Percentiles rank a stretch among this genome's conserved stretches.
Evolutionary conservation across 2,113 vertebrate species (phyloP).

Genomic region (Accipiter virgatus): DNA sequence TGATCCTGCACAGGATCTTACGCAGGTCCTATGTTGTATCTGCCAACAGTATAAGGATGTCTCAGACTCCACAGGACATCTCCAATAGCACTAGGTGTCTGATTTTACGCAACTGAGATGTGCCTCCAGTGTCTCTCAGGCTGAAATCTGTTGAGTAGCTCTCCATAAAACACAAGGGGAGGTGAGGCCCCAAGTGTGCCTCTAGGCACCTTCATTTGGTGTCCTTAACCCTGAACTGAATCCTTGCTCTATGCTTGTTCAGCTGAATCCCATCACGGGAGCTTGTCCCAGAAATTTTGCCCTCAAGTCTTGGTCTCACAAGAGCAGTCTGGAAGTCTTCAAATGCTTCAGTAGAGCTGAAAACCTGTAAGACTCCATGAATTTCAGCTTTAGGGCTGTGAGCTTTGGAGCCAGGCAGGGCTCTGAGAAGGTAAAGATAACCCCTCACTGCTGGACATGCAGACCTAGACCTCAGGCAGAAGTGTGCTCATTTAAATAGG

Average conservation of each 20-base stretch:
- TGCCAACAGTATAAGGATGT: background rate
- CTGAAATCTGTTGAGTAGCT: background rate
- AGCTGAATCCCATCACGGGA: background rate
- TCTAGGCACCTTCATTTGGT: background rate
- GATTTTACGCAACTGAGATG: background rate
- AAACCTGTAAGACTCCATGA: background rate
- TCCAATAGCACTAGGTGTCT: background rate
- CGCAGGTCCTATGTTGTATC: background rate
- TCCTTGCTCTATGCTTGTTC: background rate
- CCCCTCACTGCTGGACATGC: background rate
- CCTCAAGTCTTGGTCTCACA: background rate
- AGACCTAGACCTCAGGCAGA: background rate
- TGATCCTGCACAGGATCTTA: background rate
- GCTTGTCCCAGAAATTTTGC: background rate
- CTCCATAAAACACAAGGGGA: background rate
- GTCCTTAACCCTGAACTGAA: background rate
- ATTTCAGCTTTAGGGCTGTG: background rate
- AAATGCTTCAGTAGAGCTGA: background rate
- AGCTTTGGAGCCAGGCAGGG: background rate
- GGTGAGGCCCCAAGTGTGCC: background rate
- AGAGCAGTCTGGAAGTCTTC: background rate
- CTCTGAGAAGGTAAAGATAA: background rate
- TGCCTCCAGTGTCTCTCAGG: background rate
- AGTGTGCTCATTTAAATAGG: background rate
- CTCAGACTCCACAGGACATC: background rate